Conservation (phyloP, 2,797 vertebrate species). For the Tiaroga cobitis region DNA sequence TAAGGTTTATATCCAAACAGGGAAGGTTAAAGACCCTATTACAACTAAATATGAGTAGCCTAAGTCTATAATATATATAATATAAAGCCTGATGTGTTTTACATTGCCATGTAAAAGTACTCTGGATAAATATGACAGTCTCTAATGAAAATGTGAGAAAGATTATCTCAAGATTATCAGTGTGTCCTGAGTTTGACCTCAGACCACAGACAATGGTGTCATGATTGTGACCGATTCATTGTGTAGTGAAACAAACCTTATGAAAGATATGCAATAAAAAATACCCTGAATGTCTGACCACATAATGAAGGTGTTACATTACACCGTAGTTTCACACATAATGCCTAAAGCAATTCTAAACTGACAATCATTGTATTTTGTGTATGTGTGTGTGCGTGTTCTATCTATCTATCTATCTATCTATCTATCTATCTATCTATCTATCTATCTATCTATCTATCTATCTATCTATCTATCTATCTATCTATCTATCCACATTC, state of each 20-base stretch:
- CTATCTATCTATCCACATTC: background rate
- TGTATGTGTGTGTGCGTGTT: background rate
- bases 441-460: background rate
- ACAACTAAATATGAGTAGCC: background rate
- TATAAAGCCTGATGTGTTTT: background rate
- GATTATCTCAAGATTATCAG: constrained; percentile 35
- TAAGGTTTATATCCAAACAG: constrained; percentile 16
- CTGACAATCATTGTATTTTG: background rate
- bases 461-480: background rate
- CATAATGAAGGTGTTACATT: constrained; percentile 33
- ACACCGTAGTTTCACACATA: background rate
- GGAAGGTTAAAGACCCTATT: background rate
- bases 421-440: background rate
- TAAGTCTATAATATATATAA: background rate
- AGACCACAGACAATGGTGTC: constrained; percentile 29
- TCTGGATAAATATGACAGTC: background rate
- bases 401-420: background rate
- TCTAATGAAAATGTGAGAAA: constrained; percentile 9
- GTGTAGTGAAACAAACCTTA: constrained; percentile 33
- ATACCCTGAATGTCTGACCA: constrained; percentile 28
- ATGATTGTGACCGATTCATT: constrained; percentile 53
- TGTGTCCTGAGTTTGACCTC: constrained; percentile 32
- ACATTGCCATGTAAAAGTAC: background rate
- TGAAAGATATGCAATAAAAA: constrained; percentile 32
- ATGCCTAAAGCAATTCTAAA: background rate